A percentile compares a stretch with the other conserved stretches of the same genome.
Evolutionary conservation across 1,140 invertebrate genomes (phyloP).

Genomic region (Drosophila auraria): DNA sequence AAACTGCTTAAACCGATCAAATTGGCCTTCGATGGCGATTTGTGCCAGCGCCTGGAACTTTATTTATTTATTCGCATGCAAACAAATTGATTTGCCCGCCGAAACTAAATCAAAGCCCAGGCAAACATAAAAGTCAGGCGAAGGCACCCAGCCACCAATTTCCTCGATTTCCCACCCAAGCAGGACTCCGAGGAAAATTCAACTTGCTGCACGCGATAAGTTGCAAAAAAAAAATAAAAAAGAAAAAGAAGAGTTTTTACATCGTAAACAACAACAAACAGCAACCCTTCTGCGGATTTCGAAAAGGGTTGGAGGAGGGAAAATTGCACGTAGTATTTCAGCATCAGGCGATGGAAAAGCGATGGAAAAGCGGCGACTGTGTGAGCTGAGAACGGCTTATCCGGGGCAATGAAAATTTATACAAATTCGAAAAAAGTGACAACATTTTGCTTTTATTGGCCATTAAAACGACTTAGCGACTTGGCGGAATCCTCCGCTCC

Average conservation of each 20-base stretch:
- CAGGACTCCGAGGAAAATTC: constrained; percentile 48
- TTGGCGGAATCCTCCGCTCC: constrained; percentile 56
- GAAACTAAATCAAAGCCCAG: constrained; percentile 76
- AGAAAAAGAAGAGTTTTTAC: constrained; percentile 65
- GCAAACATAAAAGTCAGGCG: constrained; percentile 57
- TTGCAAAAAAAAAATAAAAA: constrained; percentile 58
- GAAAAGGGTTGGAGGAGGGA: constrained; percentile 7
- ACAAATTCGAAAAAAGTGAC: constrained; percentile 84
- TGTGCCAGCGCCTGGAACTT: constrained; percentile 60
- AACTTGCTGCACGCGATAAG: constrained; percentile 73
- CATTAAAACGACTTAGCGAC: constrained; percentile 85
- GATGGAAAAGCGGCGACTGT: constrained; percentile 33
- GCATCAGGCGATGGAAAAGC: constrained; percentile 63
- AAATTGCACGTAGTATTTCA: constrained; percentile 84
- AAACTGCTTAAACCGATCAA: constrained; percentile 74
- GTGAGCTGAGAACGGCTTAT: constrained; percentile 73
- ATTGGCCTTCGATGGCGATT: constrained; percentile 77
- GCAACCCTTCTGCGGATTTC: constrained; percentile 59
- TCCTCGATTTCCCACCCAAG: constrained; percentile 17
- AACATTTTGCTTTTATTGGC: constrained; percentile 85
- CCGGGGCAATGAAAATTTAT: constrained; percentile 85
- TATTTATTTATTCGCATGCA: constrained; percentile 80
- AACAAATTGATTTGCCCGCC: constrained; percentile 72
- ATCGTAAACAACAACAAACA: constrained; percentile 79
- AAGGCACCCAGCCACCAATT: not conserved